A percentile compares a stretch with the other conserved stretches of the same genome.
These are phyloP conservation scores for Mionectes macconnelli DNA, from an alignment of 2,113 vertebrate genomes.

Conservation along the genomic window DNA sequence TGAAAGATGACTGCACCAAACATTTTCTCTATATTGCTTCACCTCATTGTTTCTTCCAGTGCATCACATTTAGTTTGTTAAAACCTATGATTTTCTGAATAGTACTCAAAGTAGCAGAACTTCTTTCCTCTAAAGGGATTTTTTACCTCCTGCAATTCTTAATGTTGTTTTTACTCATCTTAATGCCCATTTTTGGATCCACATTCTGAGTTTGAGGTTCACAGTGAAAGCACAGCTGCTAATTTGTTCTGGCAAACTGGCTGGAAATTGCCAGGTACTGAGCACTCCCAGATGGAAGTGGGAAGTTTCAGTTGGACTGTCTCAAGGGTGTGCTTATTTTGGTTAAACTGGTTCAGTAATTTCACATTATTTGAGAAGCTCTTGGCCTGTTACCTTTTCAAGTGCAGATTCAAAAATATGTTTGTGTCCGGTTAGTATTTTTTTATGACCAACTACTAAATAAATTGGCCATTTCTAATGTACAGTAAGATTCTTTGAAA, in stretches of 20 bases:
- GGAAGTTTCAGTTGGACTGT: neutral
- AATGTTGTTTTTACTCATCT: neutral
- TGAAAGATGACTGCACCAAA: neutral
- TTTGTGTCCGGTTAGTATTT: neutral
- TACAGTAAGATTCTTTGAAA: neutral
- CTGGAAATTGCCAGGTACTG: neutral
- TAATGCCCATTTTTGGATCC: neutral
- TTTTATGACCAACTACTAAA: neutral
- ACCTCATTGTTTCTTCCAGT: neutral
- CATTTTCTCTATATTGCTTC: neutral
- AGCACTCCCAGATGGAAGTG: neutral
- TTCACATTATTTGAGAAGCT: neutral
- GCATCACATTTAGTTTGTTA: neutral
- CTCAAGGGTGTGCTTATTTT: neutral
- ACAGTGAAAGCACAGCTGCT: slow-evolving; percentile 19
- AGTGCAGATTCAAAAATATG: neutral
- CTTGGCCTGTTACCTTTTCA: neutral
- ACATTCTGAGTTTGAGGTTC: neutral
- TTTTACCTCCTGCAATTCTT: neutral
- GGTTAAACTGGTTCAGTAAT: neutral
- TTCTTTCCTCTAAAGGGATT: neutral
- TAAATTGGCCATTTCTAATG: neutral
- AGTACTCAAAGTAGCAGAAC: neutral
- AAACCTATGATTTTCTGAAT: neutral
- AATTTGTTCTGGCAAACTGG: slow-evolving; percentile 8